These are phyloP conservation scores for Paelopatides confundens DNA, from an alignment of 53 echinoderm and acorn worm genomes.

Conservation along the genomic window DNA sequence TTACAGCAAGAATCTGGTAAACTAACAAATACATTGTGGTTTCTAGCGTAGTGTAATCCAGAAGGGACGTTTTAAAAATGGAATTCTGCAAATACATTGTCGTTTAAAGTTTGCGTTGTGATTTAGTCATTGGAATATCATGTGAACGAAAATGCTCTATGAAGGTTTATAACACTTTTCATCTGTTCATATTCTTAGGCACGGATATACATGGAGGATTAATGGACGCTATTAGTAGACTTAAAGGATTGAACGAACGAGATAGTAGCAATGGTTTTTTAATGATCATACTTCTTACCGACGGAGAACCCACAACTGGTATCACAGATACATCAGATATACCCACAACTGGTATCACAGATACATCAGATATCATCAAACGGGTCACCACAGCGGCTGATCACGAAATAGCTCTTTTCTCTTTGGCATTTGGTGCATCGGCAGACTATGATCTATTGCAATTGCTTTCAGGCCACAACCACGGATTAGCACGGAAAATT, in stretches of 20 bases:
- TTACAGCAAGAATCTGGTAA: no score
- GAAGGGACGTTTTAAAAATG: no score
- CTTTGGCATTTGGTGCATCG: slow-evolving; percentile 82
- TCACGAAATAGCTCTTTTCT: slow-evolving; percentile 77
- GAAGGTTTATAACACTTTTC: background rate
- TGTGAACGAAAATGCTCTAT: no score
- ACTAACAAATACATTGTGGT: no score
- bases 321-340: slow-evolving; percentile 52
- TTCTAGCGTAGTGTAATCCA: no score
- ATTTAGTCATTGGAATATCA: no score
- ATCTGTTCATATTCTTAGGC: slow-evolving; percentile 45
- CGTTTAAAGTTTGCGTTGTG: no score
- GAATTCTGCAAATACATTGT: no score
- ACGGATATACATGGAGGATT: slow-evolving; percentile 78
- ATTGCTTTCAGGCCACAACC: slow-evolving; percentile 74
- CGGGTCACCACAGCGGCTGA: slow-evolving; percentile 44
- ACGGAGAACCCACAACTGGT: slow-evolving; percentile 76
- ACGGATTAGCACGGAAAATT: slow-evolving; percentile 81
- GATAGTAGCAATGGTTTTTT: slow-evolving; percentile 49
- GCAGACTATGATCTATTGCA: slow-evolving; percentile 83
- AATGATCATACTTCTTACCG: slow-evolving; percentile 91
- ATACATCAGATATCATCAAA: slow-evolving; percentile 25
- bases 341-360: slow-evolving; percentile 71
- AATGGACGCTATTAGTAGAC: slow-evolving; percentile 42
- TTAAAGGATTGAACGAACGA: slow-evolving; percentile 21